phyloP scores from a whole-genome alignment of 1,140 invertebrate genomes.

The Hyphantria cunea region DNA sequence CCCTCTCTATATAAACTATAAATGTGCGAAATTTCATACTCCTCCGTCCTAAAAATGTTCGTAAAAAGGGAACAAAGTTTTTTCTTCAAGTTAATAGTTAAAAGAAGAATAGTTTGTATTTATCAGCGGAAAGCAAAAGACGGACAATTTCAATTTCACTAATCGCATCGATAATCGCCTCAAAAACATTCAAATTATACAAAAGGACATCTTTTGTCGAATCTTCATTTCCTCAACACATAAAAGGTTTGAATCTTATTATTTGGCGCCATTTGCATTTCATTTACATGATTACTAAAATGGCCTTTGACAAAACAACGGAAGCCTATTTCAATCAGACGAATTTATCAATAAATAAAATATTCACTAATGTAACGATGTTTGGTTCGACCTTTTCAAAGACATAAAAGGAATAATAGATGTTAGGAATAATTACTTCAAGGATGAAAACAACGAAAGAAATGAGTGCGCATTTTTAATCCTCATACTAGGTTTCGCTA shows the following conservation, averaged over 20 bases:
- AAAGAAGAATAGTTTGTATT: background rate
- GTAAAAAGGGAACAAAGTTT: no score
- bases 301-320: constrained; percentile 6
- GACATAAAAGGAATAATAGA: no score
- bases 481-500: no score
- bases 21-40: no score
- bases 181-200: constrained; percentile 2
- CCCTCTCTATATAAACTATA: no score
- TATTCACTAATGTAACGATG: constrained; percentile 10
- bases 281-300: background rate
- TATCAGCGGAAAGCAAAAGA: background rate
- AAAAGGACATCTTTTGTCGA: constrained; percentile 14
- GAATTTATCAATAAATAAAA: constrained; percentile 15
- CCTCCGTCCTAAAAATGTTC: no score
- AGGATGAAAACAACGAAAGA: no score
- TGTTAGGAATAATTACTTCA: no score
- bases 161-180: background rate
- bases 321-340: constrained; percentile 19
- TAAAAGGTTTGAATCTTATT: background rate
- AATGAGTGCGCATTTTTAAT: no score
- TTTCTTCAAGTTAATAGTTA: background rate
- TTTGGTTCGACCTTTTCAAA: background rate
- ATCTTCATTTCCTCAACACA: constrained; percentile 20
- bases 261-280: constrained; percentile 21
- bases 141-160: background rate